phyloP scores from a whole-genome alignment of 30 jellyfish, hydroid and myxozoan species.

The Sanderia malayensis region DNA sequence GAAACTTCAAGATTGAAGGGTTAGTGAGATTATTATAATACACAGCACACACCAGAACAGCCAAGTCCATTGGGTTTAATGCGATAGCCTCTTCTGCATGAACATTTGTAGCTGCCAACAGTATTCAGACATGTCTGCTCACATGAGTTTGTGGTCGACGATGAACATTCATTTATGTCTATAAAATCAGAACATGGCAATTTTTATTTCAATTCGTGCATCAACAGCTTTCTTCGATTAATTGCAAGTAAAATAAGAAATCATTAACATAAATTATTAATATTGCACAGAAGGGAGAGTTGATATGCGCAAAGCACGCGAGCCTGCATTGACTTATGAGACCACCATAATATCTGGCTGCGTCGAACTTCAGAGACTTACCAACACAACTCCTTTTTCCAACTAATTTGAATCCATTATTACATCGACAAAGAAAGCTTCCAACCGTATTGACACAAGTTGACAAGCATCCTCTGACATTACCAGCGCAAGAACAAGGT shows the following conservation, averaged over 20 bases:
- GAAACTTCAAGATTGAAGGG: neutral
- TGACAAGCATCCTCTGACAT: constrained; percentile 2
- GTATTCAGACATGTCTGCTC: constrained; percentile 24
- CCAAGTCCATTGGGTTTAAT: neutral
- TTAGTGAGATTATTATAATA: neutral
- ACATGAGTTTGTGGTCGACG: constrained; percentile 6
- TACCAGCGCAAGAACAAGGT: neutral
- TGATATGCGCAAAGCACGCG: too few species aligned
- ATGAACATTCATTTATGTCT: constrained; percentile 21
- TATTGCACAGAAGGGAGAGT: too few species aligned
- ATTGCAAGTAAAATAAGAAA: too few species aligned
- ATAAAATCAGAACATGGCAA: too few species aligned
- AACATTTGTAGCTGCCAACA: constrained; percentile 18
- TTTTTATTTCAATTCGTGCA: too few species aligned
- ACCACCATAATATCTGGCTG: too few species aligned
- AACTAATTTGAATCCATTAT: constrained; percentile 7
- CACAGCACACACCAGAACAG: neutral
- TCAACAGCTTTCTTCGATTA: too few species aligned
- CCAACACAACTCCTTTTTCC: neutral
- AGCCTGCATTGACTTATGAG: too few species aligned
- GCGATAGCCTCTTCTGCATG: constrained; percentile 25
- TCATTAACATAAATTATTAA: too few species aligned
- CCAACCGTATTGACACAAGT: constrained; percentile 1
- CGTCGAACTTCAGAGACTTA: neutral
- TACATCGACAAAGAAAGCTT: neutral